Base-by-base conservation (phyloP, 2,113 vertebrate genomes). In the Garra rufa region DNA sequence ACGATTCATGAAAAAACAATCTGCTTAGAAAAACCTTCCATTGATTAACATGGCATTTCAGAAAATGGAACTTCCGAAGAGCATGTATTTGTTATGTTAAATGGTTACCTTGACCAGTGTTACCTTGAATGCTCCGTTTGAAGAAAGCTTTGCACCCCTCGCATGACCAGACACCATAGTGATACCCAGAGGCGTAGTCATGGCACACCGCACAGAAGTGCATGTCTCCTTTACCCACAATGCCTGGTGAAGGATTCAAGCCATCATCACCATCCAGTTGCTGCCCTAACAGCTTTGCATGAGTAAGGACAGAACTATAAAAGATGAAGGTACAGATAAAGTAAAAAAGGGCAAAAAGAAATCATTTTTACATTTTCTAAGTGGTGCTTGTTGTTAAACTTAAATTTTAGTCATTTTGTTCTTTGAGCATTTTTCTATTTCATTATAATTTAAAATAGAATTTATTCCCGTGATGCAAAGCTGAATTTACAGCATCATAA, bases 121-220 rank as follows among this genome's bases (percentile, higher is more conserved):
- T 95, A 98, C 97, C 97, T 96, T 99, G 97, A 91, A 98, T 98
- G 83, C 97, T 99, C 88, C 97, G 95, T 91, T 99, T 98, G 90
- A 98, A 98, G 88, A 98, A 99, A 15, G 97, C 97, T 92, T 99
- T 98, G 90, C 97, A 99, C 76, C 97, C 97, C 92, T 99, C 97
- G 9, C 97, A 99, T 0, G 97, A 98, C 97, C 97, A 98, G 50
- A 99, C 97, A 0, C 97, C 97, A 2, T 98, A 98, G 92, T 99
- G 97, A 89, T 98, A 98, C 2, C 97, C 97, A 0, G 97, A 98
- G 17, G 97, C 97, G 4, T 97, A 97, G 87, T 99, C 97, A 4
- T 96, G 96, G 92, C 97, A 98, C 82, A 99, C 97, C 0, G 96
- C 97, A 50, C 98, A 99, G 93, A 96, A 97, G 91, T 98, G 98